Percentiles rank a stretch among this genome's conserved stretches.
Evolutionary conservation across 2,797 vertebrate species (phyloP).

Genomic region (Discoglossus pictus): DNA sequence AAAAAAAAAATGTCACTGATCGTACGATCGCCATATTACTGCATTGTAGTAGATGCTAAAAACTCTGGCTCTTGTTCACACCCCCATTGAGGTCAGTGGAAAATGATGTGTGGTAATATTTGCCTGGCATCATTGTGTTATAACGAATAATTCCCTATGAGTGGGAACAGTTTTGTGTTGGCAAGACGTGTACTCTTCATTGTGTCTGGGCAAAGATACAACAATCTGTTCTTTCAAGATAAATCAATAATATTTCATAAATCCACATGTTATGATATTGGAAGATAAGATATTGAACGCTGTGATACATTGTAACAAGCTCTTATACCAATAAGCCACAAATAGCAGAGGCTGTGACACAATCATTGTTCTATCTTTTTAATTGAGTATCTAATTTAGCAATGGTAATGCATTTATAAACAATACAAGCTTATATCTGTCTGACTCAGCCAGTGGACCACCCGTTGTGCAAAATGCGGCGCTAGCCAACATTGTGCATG

Average conservation of each 20-base stretch:
- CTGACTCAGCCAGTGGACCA: too few relatives aligned
- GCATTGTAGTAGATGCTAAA: too few relatives aligned
- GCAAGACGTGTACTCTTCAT: slow-evolving; percentile 7
- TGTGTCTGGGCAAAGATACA: slow-evolving; percentile 31
- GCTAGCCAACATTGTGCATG: too few relatives aligned
- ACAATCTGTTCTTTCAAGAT: slow-evolving; percentile 22
- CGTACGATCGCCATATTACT: too few relatives aligned
- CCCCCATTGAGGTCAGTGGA: too few relatives aligned
- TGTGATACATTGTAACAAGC: slow-evolving; percentile 14
- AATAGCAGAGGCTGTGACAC: slow-evolving; percentile 31
- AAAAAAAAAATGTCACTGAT: too few relatives aligned
- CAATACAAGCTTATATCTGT: slow-evolving; percentile 23
- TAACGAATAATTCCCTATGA: slow-evolving; percentile 30
- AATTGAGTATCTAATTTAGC: slow-evolving; percentile 30
- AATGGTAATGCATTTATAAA: slow-evolving; percentile 42
- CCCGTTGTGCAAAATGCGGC: too few relatives aligned
- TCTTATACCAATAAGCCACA: slow-evolving; percentile 20
- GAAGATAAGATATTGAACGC: background rate
- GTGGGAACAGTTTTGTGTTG: slow-evolving; percentile 13
- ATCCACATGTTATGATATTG: slow-evolving; percentile 28
- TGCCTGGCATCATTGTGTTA: slow-evolving; percentile 15
- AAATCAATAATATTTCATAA: slow-evolving; percentile 38
- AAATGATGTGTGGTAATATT: background rate
- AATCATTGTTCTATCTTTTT: slow-evolving; percentile 38
- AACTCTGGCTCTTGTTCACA: too few relatives aligned